Evolutionary conservation across 2,888 invertebrate genomes (phyloP), one percentile per base, ranked within the genome.

Genomic region (Tolmerus cingulatus): DNA sequence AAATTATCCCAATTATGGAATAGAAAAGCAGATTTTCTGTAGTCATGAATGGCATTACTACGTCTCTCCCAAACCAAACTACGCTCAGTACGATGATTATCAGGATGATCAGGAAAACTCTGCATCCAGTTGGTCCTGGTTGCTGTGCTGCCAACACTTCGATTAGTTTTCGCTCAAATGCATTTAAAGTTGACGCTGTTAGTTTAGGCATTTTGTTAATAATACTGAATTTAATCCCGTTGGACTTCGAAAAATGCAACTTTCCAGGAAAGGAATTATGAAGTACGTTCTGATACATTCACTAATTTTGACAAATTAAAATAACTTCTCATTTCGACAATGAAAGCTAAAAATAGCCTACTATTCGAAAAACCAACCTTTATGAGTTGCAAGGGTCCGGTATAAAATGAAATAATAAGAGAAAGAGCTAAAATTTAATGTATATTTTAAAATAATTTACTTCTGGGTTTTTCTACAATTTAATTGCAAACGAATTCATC

Each of bases 401-500:
- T 9, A 40, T 37, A 43, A 43, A 46, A 46, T 46, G 1, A 46
- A 46, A 12, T n/a, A n/a, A 51, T 51, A 51, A 19, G 2, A 16
- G n/a, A n/a, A 51, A 51, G 16, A 8, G 7, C 0, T 51, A n/a
- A n/a, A 5, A 51, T 51, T 77, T n/a, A 34, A 78, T 40, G 7
- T 78, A 43, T 78, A 78, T 40, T 78, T 78, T 78, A 78, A 78
- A 78, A 78, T 78, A 40, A 40, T 78, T 37, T 78, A 40, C 16
- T 79, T 51, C 16, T 79, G 30, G 3, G 4, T 1, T 51, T 79
- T 79, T 16, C 43, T 40, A 40, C 37, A 66, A 51, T 27, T 51
- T 7, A 79, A 79, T 79, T 79, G 51, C 78, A 46, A 9, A 78
- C 23, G 1, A 5, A 30, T 55, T 7, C 19, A 43, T 19, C 12